Percentiles rank a stretch among this genome's conserved stretches.
These are phyloP conservation scores for Mercenaria mercenaria DNA, from an alignment of 1,140 invertebrate species.

Conservation along the genomic window DNA sequence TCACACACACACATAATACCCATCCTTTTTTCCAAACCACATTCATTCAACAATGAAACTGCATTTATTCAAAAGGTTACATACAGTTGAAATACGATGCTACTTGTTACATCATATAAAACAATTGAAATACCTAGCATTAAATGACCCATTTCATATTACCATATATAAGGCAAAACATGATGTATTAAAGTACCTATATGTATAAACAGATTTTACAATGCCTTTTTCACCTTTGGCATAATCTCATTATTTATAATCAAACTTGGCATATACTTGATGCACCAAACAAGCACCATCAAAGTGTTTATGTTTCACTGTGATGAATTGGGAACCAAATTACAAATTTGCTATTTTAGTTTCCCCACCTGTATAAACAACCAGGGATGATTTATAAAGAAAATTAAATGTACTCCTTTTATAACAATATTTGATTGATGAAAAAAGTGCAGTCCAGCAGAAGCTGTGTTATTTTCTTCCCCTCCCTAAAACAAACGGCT, in stretches of 20 bases:
- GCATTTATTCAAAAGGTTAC: neutral
- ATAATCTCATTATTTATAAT: neutral
- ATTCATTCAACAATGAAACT: neutral
- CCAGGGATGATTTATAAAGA: neutral
- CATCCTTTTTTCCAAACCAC: slow-evolving; percentile 7
- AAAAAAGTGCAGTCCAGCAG: neutral
- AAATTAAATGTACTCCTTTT: too few species aligned
- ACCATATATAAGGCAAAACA: too few species aligned
- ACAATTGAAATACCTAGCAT: neutral
- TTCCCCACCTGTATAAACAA: slow-evolving; percentile 30
- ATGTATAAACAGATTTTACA: too few species aligned
- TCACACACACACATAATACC: neutral
- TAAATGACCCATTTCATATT: too few species aligned
- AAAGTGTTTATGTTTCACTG: neutral
- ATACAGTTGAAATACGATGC: neutral
- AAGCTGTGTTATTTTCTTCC: too few species aligned
- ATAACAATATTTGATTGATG: neutral
- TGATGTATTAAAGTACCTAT: too few species aligned
- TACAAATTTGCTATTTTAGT: neutral
- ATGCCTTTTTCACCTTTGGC: neutral
- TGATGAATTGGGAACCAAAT: neutral
- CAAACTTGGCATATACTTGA: neutral
- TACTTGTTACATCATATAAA: neutral
- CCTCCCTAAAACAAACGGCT: too few species aligned
- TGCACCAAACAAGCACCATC: neutral